Evolutionary conservation across 1,140 invertebrate genomes (phyloP).

Genomic region (Tetragonula clypearis): DNA sequence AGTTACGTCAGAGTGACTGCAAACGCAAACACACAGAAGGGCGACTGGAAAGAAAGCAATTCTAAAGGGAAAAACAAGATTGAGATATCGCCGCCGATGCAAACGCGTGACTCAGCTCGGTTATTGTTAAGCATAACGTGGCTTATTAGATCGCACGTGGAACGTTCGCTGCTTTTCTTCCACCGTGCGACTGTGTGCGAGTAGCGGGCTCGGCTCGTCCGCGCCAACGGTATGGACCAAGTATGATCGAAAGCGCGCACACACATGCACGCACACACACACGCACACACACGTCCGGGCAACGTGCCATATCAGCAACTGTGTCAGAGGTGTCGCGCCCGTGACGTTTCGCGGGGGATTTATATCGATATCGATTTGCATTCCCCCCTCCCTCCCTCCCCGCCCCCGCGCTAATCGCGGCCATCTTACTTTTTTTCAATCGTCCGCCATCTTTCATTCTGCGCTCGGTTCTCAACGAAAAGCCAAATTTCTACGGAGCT

Average conservation of each 20-base stretch:
- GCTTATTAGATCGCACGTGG: conserved; percentile 10
- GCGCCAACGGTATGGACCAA: background rate
- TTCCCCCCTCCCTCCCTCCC: background rate
- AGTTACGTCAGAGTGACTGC: background rate
- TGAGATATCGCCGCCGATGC: conserved; percentile 4
- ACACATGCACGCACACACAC: too few species aligned
- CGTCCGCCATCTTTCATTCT: background rate
- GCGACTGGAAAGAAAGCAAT: background rate
- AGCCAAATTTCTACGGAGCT: background rate
- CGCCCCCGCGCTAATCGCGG: background rate
- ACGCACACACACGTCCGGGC: background rate
- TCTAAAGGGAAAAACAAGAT: conserved; percentile 10
- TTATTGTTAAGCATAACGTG: conserved; percentile 40
- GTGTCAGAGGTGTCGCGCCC: background rate
- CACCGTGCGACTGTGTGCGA: background rate
- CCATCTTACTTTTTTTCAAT: background rate
- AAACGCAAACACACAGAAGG: background rate
- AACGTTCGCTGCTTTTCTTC: conserved; percentile 1
- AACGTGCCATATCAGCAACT: conserved; percentile 29
- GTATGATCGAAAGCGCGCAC: conserved; percentile 7
- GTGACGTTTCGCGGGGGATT: background rate
- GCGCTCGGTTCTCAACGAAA: background rate
- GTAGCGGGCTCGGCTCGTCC: background rate
- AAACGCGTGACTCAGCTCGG: conserved; percentile 38
- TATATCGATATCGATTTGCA: conserved; percentile 8